These are phyloP conservation scores for Dicycla oo DNA, from an alignment of 2,888 invertebrate genomes.

Conservation along the genomic window DNA sequence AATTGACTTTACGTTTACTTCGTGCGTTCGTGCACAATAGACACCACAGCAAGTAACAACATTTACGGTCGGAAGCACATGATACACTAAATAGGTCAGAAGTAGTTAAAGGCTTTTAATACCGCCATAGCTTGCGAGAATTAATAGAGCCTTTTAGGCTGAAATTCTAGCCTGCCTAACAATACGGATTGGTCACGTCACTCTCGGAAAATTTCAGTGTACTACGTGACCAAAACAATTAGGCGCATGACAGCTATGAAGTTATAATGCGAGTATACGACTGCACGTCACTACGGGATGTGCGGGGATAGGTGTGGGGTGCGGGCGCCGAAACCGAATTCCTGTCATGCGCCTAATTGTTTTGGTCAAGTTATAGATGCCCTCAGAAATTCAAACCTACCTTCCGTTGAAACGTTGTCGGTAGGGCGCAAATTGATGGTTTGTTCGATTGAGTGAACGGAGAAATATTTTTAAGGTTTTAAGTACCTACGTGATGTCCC, in stretches of 20 bases:
- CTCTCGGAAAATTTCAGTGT: constrained; percentile 22
- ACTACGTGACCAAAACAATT: too few relatives aligned
- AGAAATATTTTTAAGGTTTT: constrained; percentile 1
- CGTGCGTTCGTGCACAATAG: not conserved
- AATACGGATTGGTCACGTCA: constrained; percentile 34
- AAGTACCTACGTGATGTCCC: not conserved
- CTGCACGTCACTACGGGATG: too few relatives aligned
- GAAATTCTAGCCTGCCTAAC: constrained; percentile 31
- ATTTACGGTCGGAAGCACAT: constrained; percentile 2
- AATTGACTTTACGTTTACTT: too few relatives aligned
- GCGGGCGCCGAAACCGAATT: too few relatives aligned
- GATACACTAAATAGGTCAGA: constrained; percentile 9
- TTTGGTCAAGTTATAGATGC: too few relatives aligned
- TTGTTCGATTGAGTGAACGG: not conserved
- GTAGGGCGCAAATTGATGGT: constrained; percentile 15
- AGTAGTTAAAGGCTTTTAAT: constrained; percentile 12
- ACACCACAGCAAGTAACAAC: not conserved
- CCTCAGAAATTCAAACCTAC: constrained; percentile 28
- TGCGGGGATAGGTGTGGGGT: too few relatives aligned
- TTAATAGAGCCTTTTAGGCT: constrained; percentile 19
- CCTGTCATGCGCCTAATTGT: too few relatives aligned
- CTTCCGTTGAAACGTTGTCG: constrained; percentile 4
- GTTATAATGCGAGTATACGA: too few relatives aligned
- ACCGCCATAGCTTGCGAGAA: not conserved
- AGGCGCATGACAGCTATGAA: too few relatives aligned